These are phyloP conservation scores for Caenorhabditis sp. DNA, from an alignment of 2,888 invertebrate genomes.

Conservation along the genomic window DNA sequence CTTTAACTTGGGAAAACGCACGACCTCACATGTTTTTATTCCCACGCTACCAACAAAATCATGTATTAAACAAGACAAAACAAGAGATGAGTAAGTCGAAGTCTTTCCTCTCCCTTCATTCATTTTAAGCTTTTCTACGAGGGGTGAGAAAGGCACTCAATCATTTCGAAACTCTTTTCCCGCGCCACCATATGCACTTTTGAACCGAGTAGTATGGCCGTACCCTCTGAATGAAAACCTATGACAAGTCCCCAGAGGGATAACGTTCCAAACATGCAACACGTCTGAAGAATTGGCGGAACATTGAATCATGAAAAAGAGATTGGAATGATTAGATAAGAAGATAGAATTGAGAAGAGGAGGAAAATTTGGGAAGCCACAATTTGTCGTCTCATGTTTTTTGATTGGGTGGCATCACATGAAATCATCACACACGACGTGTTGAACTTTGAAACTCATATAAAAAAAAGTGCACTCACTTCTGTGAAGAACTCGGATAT, in stretches of 20 bases:
- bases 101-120: conserved; percentile 2
- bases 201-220: conserved; percentile 24
- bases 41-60: background rate
- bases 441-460: conserved; percentile 47
- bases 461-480: conserved; percentile 38
- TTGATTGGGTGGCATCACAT: conserved; percentile 50
- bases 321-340: conserved; percentile 56
- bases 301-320: conserved; percentile 37
- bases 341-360: background rate
- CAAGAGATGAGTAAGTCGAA: conserved; percentile 40
- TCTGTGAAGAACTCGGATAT: conserved; percentile 9
- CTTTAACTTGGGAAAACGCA: no score
- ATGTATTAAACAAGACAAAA: conserved; percentile 17
- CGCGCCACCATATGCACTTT: conserved; percentile 57
- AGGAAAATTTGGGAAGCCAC: conserved; percentile 4
- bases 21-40: background rate
- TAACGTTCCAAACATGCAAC: conserved; percentile 46
- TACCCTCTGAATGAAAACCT: conserved; percentile 52
- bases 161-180: conserved; percentile 54
- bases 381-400: conserved; percentile 27
- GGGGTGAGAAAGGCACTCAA: conserved; percentile 50
- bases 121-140: conserved; percentile 37
- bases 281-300: conserved; percentile 1
- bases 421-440: background rate
- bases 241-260: conserved; percentile 53